Base-by-base conservation (phyloP, 2,888 invertebrate species). In the Cantharis nigra region DNA sequence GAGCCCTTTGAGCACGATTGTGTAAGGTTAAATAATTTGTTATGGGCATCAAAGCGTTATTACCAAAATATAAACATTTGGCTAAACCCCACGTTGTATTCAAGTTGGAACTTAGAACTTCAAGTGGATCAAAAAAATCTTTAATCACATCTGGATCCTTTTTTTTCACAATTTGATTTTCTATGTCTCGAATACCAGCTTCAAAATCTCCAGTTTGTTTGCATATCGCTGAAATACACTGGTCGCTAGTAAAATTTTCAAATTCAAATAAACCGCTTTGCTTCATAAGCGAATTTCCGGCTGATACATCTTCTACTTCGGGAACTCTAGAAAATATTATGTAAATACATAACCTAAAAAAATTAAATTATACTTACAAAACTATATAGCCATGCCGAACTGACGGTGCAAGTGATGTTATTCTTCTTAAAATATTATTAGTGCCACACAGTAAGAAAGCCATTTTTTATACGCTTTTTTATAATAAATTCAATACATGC, bases 41-140 rank as follows among this genome's bases (percentile, higher is more conserved):
- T 4, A 94, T 93, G 0, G 96, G 95, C 92, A 97, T 95, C 11
- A 94, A 86, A 0, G 93, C 92, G 83, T 93, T 94, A 84, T 95
- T 95, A 5, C 95, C 94, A 71, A 95, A 89, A 85, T 95, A 96
- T 11, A 98, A 87, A 3, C 95, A 93, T 88, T 97, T 97, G 0
- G 96, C 94, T 82, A 97, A 91, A 10, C 96, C 96, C 96, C 96
- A 97, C 3, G 96, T 96, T 70, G 93, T 92, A 85, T 96, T 95
- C 70, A 98, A 88, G 10, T 95, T 93, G 0, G 91, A 90, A 33
- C 93, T 92, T 1, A 93, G 87, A 82, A 91, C 91, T 86, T 98
- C 97, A 26, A 97, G 85, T 0, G 95, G 94, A 80, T 92, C 90
- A 78, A 97, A 91, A 70, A 95, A 89, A 84, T 93, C 92, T 33